These are phyloP conservation scores for Cardinalis cardinalis DNA, from an alignment of 2,113 vertebrate genomes.

Conservation along the genomic window DNA sequence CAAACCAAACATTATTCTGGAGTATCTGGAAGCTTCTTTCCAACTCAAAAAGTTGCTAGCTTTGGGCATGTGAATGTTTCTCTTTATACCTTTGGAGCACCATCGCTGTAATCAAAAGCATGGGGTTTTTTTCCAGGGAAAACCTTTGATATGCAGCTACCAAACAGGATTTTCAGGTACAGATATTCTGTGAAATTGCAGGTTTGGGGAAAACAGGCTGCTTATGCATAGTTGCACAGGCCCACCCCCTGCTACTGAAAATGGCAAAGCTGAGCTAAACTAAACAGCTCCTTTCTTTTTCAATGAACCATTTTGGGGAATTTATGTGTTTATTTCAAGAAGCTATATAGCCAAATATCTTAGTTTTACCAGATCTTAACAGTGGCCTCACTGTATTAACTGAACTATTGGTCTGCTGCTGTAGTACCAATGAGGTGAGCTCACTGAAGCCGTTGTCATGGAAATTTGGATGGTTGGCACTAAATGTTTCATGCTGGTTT, in stretches of 20 bases:
- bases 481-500: conserved; percentile 18
- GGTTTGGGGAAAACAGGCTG: not conserved
- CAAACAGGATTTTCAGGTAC: conserved; percentile 41
- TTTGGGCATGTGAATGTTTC: not conserved
- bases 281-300: not conserved
- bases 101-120: not conserved
- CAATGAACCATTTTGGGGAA: fast-evolving
- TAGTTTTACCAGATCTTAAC: not conserved
- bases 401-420: not conserved
- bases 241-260: not conserved
- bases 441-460: not conserved
- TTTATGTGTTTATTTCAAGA: not conserved
- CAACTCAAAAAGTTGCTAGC: not conserved
- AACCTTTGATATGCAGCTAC: conserved; percentile 13
- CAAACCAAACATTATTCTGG: not conserved
- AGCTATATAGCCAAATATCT: not conserved
- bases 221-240: not conserved
- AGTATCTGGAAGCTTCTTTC: not conserved
- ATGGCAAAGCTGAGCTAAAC: not conserved
- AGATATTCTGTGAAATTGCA: not conserved
- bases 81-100: not conserved
- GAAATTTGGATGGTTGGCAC: conserved; percentile 16
- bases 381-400: not conserved
- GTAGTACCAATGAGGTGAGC: not conserved
- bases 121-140: not conserved